A percentile compares a stretch with the other conserved stretches of the same genome.
Conservation (phyloP, 92 coral and sea anemone species). For the Porites rus region DNA sequence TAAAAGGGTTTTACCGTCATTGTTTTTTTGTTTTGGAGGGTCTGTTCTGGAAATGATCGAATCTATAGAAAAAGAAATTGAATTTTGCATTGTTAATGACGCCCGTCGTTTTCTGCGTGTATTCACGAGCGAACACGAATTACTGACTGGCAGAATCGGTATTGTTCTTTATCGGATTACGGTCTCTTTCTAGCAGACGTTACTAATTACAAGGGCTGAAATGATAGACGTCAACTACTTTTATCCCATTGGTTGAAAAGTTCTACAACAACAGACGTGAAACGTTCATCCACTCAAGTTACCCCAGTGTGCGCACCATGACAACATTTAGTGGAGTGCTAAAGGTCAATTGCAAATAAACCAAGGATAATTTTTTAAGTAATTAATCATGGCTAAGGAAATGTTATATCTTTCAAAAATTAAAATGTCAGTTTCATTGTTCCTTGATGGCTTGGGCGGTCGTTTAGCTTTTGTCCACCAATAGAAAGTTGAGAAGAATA, state of each 20-base stretch:
- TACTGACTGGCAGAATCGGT: conserved; percentile 36
- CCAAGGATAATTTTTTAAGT: conserved; percentile 53
- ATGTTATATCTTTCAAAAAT: conserved; percentile 56
- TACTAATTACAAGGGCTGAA: conserved; percentile 83
- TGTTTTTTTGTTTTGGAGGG: conserved; percentile 68
- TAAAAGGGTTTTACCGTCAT: background rate
- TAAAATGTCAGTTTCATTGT: conserved; percentile 43
- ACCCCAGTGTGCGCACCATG: conserved; percentile 57
- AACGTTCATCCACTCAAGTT: conserved; percentile 80
- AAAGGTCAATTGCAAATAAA: conserved; percentile 29
- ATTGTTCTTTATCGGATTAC: conserved; percentile 97
- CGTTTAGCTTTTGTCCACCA: conserved; percentile 14
- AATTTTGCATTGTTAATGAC: conserved; percentile 81
- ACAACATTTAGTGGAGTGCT: background rate
- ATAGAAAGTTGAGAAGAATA: background rate
- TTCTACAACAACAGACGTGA: conserved; percentile 76
- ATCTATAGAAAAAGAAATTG: conserved; percentile 93
- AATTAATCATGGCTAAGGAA: conserved; percentile 70
- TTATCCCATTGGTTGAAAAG: conserved; percentile 81
- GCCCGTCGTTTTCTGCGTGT: conserved; percentile 35
- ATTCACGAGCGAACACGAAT: conserved; percentile 45
- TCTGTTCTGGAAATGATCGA: conserved; percentile 93
- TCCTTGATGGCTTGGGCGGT: conserved; percentile 52
- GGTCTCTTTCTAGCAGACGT: conserved; percentile 67
- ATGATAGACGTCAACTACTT: conserved; percentile 68